A percentile compares a stretch with the other conserved stretches of the same genome.
Conservation (phyloP, 2,888 invertebrate species). For the Drosophila rellima region DNA sequence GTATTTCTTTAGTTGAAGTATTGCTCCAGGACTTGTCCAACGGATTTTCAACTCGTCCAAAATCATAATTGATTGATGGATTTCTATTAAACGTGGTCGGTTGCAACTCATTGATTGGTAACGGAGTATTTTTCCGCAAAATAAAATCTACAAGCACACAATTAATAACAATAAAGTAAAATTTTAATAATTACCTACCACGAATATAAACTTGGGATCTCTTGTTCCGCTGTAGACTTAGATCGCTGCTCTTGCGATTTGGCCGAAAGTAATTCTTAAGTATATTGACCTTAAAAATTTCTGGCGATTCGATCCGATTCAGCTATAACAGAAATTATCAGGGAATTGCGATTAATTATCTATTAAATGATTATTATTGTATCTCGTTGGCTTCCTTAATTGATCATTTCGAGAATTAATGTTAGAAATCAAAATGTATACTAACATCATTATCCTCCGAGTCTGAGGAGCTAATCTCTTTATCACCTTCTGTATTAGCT, state of each 20-base stretch:
- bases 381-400: no score
- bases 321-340: constrained; percentile 13
- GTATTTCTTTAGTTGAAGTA: background rate
- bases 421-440: background rate
- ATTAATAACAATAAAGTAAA: background rate
- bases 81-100: constrained; percentile 3
- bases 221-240: constrained; percentile 87
- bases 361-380: no score
- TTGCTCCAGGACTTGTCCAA: constrained; percentile 7
- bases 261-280: constrained; percentile 90
- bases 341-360: background rate
- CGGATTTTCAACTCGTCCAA: background rate
- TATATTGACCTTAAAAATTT: constrained; percentile 87
- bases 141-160: constrained; percentile 26
- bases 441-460: constrained; percentile 28
- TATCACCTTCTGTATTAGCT: background rate
- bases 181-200: constrained; percentile 9
- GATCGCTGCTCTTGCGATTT: constrained; percentile 87
- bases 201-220: constrained; percentile 86
- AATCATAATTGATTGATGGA: constrained; percentile 4
- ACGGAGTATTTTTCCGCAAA: constrained; percentile 26
- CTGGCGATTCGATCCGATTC: constrained; percentile 32
- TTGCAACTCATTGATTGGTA: constrained; percentile 34
- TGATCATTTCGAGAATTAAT: no score
- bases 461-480: background rate